These are phyloP conservation scores for Bombyx mandarina DNA, from an alignment of 1,140 invertebrate species.

Conservation along the genomic window DNA sequence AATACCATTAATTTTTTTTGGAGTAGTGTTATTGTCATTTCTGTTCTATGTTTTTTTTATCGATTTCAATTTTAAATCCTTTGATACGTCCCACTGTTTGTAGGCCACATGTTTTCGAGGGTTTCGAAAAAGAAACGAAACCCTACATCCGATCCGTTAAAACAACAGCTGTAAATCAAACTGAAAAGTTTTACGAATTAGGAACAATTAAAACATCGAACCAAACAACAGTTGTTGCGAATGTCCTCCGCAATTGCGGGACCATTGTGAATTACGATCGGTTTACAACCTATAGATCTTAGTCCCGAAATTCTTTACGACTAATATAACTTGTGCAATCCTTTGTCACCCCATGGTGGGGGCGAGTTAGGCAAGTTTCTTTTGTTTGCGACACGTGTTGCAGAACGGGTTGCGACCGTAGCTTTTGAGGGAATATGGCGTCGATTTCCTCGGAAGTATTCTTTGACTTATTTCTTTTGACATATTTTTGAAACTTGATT, in stretches of 20 bases:
- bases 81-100: constrained; percentile 31
- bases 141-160: constrained; percentile 32
- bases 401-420: constrained; percentile 65
- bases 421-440: constrained; percentile 47
- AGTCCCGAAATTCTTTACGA: constrained; percentile 67
- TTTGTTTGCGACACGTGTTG: constrained; percentile 68
- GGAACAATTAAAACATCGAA: constrained; percentile 67
- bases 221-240: constrained; percentile 68
- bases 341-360: constrained; percentile 28
- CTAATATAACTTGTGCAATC: constrained; percentile 68
- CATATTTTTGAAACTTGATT: constrained; percentile 25
- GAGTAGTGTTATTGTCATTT: too few relatives aligned
- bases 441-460: constrained; percentile 37
- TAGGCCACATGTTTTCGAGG: constrained; percentile 33
- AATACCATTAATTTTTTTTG: too few relatives aligned
- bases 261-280: constrained; percentile 60
- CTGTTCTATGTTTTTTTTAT: too few relatives aligned
- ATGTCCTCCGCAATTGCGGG: constrained; percentile 62
- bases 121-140: constrained; percentile 27
- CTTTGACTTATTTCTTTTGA: constrained; percentile 32
- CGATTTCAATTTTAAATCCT: constrained; percentile 7
- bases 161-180: constrained; percentile 59
- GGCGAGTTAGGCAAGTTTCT: constrained; percentile 54
- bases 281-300: constrained; percentile 64
- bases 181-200: constrained; percentile 64